A percentile compares a stretch with the other conserved stretches of the same genome.
Conservation (phyloP, 53 echinoderm and acorn worm species). For the Apostichopus leukothele region DNA sequence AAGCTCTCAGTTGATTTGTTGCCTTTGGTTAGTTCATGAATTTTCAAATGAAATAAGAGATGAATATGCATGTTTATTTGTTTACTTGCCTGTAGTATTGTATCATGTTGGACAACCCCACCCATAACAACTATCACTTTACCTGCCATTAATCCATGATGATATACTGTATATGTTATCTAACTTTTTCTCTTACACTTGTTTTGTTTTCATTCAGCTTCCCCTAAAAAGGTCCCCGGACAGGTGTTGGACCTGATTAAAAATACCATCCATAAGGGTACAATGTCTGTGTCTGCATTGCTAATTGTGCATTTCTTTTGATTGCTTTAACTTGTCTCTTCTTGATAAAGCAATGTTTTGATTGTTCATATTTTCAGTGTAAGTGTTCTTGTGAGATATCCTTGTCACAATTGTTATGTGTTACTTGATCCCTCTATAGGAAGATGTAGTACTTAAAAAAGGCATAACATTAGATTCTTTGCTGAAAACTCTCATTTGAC, state of each 20-base stretch:
- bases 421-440: no score
- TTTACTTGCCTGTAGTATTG: no score
- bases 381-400: neutral
- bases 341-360: neutral
- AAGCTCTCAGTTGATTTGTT: no score
- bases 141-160: no score
- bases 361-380: neutral
- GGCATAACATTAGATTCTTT: no score
- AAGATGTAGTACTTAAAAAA: no score
- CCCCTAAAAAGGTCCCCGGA: conserved; percentile 40
- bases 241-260: conserved; percentile 36
- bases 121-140: no score
- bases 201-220: conserved; percentile 23
- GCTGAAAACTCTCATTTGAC: no score
- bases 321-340: neutral
- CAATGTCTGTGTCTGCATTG: conserved; percentile 1
- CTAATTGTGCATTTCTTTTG: neutral
- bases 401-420: neutral
- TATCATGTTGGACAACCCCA: no score
- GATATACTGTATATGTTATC: neutral
- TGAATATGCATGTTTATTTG: no score
- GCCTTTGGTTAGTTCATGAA: no score
- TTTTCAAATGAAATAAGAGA: no score
- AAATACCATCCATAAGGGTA: conserved; percentile 28
- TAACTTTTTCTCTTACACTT: neutral